Evolutionary conservation across 2,888 invertebrate genomes (phyloP).

Genomic region (Oscheius myriophilus): DNA sequence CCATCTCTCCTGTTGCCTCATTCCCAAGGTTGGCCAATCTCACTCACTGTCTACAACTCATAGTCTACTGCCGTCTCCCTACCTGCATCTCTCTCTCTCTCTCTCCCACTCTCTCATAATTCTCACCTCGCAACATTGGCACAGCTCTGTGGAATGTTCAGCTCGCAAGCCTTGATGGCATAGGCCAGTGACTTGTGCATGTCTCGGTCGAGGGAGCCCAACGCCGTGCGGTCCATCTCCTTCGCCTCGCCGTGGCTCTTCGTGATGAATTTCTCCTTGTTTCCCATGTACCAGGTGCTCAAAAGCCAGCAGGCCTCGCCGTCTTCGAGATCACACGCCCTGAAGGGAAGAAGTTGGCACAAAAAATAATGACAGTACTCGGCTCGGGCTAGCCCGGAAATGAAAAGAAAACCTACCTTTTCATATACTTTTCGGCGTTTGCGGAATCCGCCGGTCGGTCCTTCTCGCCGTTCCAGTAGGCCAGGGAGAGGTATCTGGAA

Average conservation of each 20-base stretch:
- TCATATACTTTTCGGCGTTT: slow-evolving; percentile 64
- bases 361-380: too few species aligned
- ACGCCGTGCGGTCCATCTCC: slow-evolving; percentile 48
- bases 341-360: slow-evolving; percentile 20
- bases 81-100: not conserved
- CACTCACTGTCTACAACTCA: too few species aligned
- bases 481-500: slow-evolving; percentile 53
- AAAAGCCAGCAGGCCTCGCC: slow-evolving; percentile 67
- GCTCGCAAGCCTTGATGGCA: slow-evolving; percentile 83
- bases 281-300: slow-evolving; percentile 68
- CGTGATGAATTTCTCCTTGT: slow-evolving; percentile 58
- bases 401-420: slow-evolving; percentile 40
- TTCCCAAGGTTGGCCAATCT: too few species aligned
- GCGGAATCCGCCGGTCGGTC: slow-evolving; percentile 55
- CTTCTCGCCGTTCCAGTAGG: slow-evolving; percentile 65
- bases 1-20: too few species aligned
- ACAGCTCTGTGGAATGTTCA: slow-evolving; percentile 87
- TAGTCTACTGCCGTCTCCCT: too few species aligned
- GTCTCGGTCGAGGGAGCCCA: slow-evolving; percentile 55
- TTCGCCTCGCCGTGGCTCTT: slow-evolving; percentile 42
- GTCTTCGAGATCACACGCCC: slow-evolving; percentile 63
- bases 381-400: too few species aligned
- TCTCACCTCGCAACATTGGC: slow-evolving; percentile 80
- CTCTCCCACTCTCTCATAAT: too few species aligned
- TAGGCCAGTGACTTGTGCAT: slow-evolving; percentile 82